These are phyloP conservation scores for Palythoa grandis DNA, from an alignment of 92 coral and sea anemone species.

Conservation along the genomic window DNA sequence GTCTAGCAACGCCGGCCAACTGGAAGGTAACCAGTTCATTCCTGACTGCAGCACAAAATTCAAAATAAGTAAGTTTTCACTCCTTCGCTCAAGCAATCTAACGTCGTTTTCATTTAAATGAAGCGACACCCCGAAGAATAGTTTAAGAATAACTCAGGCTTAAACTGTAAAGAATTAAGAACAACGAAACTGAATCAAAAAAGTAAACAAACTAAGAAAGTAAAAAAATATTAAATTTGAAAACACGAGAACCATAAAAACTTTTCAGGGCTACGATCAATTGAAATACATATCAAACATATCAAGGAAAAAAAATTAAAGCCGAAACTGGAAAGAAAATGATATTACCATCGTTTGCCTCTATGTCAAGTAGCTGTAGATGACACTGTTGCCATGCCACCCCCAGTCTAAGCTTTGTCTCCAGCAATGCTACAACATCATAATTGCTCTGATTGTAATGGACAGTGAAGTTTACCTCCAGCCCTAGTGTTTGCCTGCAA, in stretches of 20 bases:
- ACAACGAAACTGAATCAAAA: too few relatives aligned
- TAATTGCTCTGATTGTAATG: slow-evolving; percentile 2
- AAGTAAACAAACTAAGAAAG: too few relatives aligned
- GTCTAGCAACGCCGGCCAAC: too few relatives aligned
- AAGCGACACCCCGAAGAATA: too few relatives aligned
- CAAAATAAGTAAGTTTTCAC: too few relatives aligned
- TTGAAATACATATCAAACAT: neutral
- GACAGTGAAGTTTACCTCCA: slow-evolving; percentile 18
- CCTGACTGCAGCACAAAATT: too few relatives aligned
- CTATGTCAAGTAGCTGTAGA: slow-evolving; percentile 7
- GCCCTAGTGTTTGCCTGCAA: slow-evolving; percentile 10
- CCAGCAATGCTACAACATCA: slow-evolving; percentile 9
- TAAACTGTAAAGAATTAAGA: too few relatives aligned
- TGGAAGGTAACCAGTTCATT: too few relatives aligned
- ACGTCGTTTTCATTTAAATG: too few relatives aligned
- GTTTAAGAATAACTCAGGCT: too few relatives aligned
- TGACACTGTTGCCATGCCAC: neutral
- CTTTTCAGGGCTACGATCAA: neutral
- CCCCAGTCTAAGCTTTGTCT: neutral
- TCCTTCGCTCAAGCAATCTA: too few relatives aligned
- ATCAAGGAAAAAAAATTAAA: neutral
- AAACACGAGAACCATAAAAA: neutral
- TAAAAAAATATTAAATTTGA: neutral
- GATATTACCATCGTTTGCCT: slow-evolving; percentile 39
- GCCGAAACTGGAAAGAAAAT: neutral